phyloP scores from a whole-genome alignment of 2,888 invertebrate species.

The Cheilosia vulpina region DNA sequence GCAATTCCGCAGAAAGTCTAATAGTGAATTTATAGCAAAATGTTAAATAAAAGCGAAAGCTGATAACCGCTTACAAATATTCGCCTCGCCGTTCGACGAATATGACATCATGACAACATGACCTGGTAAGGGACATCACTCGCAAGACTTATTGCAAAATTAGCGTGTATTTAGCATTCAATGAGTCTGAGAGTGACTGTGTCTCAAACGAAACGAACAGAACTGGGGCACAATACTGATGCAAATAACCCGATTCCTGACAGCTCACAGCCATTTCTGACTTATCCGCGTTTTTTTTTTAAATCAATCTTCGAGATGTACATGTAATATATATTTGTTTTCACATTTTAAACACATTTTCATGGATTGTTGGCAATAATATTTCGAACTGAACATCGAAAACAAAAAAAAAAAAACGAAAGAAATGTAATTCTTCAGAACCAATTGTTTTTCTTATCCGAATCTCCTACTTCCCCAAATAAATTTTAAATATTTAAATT shows the following conservation, averaged over 20 bases:
- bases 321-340: slow-evolving; percentile 3
- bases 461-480: slow-evolving; percentile 12
- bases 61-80: no score
- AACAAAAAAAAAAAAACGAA: slow-evolving; percentile 14
- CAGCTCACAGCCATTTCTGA: neutral
- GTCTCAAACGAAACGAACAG: no score
- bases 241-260: neutral
- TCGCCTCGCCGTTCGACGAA: no score
- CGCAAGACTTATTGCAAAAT: no score
- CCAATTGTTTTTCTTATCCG: neutral
- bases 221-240: neutral
- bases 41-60: no score
- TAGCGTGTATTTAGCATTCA: no score
- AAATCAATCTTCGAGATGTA: neutral
- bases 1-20: no score
- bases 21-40: no score
- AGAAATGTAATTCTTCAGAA: slow-evolving; percentile 9
- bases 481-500: slow-evolving; percentile 32
- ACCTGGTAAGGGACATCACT: no score
- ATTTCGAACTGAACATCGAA: neutral
- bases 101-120: no score
- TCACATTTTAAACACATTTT: neutral
- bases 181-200: no score
- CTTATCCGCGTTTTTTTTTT: neutral
- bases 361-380: slow-evolving; percentile 3